These are phyloP conservation scores for Plebejus melissa DNA, from an alignment of 2,888 invertebrate genomes.

Conservation along the genomic window DNA sequence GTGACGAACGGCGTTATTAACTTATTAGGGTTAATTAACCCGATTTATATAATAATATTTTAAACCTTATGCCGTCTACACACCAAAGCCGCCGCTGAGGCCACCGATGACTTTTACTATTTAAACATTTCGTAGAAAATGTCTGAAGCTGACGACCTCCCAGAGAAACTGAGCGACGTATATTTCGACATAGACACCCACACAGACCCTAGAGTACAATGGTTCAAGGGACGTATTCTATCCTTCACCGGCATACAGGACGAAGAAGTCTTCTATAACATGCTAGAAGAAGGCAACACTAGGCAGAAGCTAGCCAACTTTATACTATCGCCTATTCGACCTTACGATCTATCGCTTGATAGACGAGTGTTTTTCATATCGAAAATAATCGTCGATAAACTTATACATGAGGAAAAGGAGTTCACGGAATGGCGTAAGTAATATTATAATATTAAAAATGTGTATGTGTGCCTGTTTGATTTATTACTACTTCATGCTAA, in stretches of 20 bases:
- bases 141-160: background rate
- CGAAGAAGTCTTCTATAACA: slow-evolving; percentile 78
- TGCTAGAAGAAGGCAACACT: slow-evolving; percentile 75
- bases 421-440: slow-evolving; percentile 86
- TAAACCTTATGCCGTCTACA: too few species aligned
- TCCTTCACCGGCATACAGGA: slow-evolving; percentile 77
- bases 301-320: slow-evolving; percentile 60
- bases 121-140: background rate
- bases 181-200: slow-evolving; percentile 44
- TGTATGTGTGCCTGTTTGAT: too few species aligned
- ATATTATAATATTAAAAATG: too few species aligned
- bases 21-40: too few species aligned
- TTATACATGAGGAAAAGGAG: slow-evolving; percentile 84
- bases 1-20: too few species aligned
- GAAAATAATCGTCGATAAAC: slow-evolving; percentile 84
- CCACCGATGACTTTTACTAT: too few species aligned
- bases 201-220: slow-evolving; percentile 80
- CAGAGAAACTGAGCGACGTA: background rate
- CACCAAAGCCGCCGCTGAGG: too few species aligned
- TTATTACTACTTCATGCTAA: too few species aligned
- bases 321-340: slow-evolving; percentile 47
- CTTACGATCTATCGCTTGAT: slow-evolving; percentile 63
- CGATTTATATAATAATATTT: too few species aligned
- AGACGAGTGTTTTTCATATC: slow-evolving; percentile 82
- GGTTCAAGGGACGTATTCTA: slow-evolving; percentile 83